Evolutionary conservation across 53 echinoderm and acorn worm genomes (phyloP).

Genomic region (Patiria pectinifera): DNA sequence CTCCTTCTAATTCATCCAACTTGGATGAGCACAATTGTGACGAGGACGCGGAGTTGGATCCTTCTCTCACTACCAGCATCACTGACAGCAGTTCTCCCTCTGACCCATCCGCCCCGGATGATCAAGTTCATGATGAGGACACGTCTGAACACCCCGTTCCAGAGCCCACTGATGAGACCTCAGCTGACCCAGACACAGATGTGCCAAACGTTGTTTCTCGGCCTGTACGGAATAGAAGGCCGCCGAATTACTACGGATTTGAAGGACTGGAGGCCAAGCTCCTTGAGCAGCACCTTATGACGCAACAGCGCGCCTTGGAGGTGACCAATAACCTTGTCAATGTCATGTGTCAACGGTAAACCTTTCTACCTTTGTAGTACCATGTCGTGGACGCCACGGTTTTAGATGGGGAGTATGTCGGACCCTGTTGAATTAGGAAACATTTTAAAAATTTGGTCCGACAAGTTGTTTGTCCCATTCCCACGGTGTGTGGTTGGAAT

Average conservation of each 20-base stretch:
- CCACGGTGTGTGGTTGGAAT: no score
- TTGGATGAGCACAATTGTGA: no score
- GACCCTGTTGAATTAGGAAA: no score
- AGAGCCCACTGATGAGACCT: background rate
- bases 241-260: background rate
- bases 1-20: no score
- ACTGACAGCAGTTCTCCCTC: no score
- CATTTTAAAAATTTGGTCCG: no score
- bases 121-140: background rate
- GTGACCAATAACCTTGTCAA: constrained; percentile 11
- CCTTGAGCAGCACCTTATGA: background rate
- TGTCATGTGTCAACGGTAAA: background rate
- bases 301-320: no score
- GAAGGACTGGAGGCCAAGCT: background rate
- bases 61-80: no score
- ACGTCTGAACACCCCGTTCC: no score
- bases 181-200: background rate
- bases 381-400: no score
- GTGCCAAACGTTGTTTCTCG: background rate
- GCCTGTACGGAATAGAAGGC: background rate
- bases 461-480: no score
- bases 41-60: no score
- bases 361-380: background rate
- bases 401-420: background rate
- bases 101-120: background rate